Conservation (phyloP, 2,888 invertebrate genomes). For the Amphipyra berbera region DNA sequence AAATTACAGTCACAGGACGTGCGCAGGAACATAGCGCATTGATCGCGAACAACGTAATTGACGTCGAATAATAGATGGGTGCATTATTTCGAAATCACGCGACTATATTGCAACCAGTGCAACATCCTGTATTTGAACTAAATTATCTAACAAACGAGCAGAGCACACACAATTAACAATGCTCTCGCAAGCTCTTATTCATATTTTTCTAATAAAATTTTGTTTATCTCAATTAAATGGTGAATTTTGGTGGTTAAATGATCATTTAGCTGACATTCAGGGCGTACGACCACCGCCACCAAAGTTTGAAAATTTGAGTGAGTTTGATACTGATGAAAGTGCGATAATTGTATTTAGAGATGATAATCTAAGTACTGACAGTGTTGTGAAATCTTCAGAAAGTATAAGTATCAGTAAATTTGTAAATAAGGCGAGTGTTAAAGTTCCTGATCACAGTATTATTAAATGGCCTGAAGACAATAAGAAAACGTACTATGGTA, state of each 20-base stretch:
- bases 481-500: conserved; percentile 9
- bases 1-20: conserved; percentile 68
- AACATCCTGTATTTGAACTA: conserved; percentile 77
- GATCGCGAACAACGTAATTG: conserved; percentile 75
- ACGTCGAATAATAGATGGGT: conserved; percentile 71
- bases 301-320: conserved; percentile 73
- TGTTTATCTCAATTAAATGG: conserved; percentile 76
- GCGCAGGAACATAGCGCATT: conserved; percentile 62
- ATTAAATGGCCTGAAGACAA: conserved; percentile 46
- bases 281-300: conserved; percentile 68
- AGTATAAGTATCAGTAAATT: conserved; percentile 19
- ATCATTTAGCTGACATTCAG: conserved; percentile 70
- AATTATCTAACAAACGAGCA: conserved; percentile 61
- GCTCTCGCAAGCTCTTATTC: conserved; percentile 63
- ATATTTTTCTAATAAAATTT: conserved; percentile 62
- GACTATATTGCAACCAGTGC: conserved; percentile 74
- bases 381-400: conserved; percentile 20
- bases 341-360: conserved; percentile 77
- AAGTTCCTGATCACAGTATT: conserved; percentile 14
- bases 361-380: conserved; percentile 50
- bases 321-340: conserved; percentile 80
- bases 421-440: not conserved
- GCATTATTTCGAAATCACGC: conserved; percentile 73
- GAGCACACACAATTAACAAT: conserved; percentile 62
- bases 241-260: conserved; percentile 84